These are phyloP conservation scores for Netelia inedita DNA, from an alignment of 2,888 invertebrate genomes.

Conservation along the genomic window DNA sequence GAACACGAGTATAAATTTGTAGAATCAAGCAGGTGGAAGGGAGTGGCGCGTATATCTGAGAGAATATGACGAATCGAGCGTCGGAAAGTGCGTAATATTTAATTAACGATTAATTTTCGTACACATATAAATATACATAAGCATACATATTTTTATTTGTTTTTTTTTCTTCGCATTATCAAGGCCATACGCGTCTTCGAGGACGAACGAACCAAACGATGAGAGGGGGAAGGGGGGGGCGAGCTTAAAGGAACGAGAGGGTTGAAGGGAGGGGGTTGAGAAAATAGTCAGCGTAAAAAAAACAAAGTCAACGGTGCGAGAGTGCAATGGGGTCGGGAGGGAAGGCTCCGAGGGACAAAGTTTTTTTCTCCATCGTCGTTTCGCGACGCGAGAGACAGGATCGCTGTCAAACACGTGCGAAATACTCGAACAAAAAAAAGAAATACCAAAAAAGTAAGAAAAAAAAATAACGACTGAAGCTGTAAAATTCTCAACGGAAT, in stretches of 20 bases:
- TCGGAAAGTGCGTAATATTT: constrained; percentile 64
- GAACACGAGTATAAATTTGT: constrained; percentile 59
- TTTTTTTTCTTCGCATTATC: constrained; percentile 40
- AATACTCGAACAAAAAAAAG: constrained; percentile 69
- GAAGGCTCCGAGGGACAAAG: constrained; percentile 5
- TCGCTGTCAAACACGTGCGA: constrained; percentile 69
- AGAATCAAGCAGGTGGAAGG: constrained; percentile 59
- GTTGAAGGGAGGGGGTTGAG: background rate
- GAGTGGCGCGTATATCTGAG: constrained; percentile 56
- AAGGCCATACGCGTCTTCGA: constrained; percentile 34
- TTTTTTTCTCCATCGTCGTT: background rate
- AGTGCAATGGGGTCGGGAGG: constrained; percentile 11
- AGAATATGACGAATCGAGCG: constrained; percentile 52
- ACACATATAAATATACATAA: constrained; percentile 28
- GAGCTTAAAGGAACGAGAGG: constrained; percentile 20
- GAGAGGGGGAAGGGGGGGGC: background rate
- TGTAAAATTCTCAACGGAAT: constrained; percentile 83
- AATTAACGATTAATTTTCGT: constrained; percentile 59
- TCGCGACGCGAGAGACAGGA: background rate
- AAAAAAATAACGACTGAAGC: constrained; percentile 80
- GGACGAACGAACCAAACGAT: constrained; percentile 41
- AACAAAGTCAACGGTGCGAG: background rate
- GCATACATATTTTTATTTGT: constrained; percentile 20
- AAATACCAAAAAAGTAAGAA: too few species aligned
- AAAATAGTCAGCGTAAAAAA: background rate